phyloP scores from a whole-genome alignment of 2,797 vertebrate species.

The Malacoctenus gilli region DNA sequence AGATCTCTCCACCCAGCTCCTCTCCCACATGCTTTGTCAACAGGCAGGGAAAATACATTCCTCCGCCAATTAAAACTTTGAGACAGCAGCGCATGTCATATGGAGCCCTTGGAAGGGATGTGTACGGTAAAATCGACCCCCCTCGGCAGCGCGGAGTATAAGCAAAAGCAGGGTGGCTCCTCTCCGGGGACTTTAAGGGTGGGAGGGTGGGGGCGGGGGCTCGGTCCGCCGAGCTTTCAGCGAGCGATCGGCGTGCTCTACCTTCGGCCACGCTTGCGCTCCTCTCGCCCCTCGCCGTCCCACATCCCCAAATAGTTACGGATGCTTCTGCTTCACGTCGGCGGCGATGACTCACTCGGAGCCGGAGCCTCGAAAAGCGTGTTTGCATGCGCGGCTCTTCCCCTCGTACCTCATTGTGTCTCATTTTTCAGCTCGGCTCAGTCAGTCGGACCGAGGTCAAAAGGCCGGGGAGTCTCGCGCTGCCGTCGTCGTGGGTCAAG shows the following conservation, averaged over 20 bases:
- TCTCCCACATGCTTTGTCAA: slow-evolving; percentile 58
- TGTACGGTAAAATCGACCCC: slow-evolving; percentile 31
- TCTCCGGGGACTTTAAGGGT: slow-evolving; percentile 8
- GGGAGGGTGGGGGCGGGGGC: slow-evolving; percentile 11
- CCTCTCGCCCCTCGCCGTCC: slow-evolving; percentile 5
- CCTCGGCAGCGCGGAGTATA: slow-evolving; percentile 20
- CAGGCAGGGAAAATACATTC: slow-evolving; percentile 35
- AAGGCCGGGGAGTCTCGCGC: slow-evolving; percentile 13
- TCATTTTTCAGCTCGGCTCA: slow-evolving; percentile 17
- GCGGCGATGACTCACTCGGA: slow-evolving; percentile 40
- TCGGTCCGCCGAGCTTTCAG: slow-evolving; percentile 18
- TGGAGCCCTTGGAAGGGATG: slow-evolving; percentile 5
- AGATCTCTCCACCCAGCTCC: slow-evolving; percentile 46
- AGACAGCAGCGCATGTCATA: slow-evolving; percentile 23
- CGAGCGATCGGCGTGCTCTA: slow-evolving; percentile 18
- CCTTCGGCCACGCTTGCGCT: slow-evolving; percentile 4
- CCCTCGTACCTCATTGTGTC: slow-evolving; percentile 16
- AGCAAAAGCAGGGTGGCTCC: slow-evolving; percentile 25
- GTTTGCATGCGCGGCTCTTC: slow-evolving; percentile 23
- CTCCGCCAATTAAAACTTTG: slow-evolving; percentile 39
- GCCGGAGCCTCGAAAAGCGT: slow-evolving; percentile 5
- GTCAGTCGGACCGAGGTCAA: slow-evolving; percentile 35
- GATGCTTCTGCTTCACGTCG: slow-evolving; percentile 33
- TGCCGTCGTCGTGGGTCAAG: slow-evolving; percentile 41
- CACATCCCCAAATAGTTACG: slow-evolving; percentile 37